phyloP scores from a whole-genome alignment of 2,888 invertebrate genomes.

The Amaurobius ferox region DNA sequence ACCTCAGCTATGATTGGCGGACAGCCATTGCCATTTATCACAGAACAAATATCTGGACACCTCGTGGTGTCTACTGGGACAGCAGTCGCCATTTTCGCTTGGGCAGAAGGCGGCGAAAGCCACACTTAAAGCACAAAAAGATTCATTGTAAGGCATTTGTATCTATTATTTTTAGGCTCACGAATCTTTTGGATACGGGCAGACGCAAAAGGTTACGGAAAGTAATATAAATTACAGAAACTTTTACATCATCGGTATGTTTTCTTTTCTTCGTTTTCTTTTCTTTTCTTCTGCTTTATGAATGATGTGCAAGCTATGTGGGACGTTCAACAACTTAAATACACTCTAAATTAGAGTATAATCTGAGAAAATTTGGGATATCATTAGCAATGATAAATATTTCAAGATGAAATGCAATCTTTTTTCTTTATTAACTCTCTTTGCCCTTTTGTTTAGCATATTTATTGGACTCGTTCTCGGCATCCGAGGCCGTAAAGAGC shows the following conservation, averaged over 20 bases:
- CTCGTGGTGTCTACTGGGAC: slow-evolving; percentile 50
- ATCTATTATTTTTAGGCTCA: not conserved
- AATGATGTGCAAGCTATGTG: too few species aligned
- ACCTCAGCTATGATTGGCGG: slow-evolving; percentile 32
- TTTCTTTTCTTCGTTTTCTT: not conserved
- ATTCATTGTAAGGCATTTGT: not conserved
- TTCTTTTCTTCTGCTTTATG: not conserved
- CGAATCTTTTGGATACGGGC: not conserved
- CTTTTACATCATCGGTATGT: not conserved
- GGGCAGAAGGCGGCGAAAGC: slow-evolving; percentile 6
- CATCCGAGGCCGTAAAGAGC: too few species aligned
- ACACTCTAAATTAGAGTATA: too few species aligned
- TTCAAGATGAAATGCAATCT: too few species aligned
- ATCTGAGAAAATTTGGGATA: too few species aligned
- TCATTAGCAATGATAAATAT: too few species aligned
- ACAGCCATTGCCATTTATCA: slow-evolving; percentile 50
- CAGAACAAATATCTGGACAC: slow-evolving; percentile 55
- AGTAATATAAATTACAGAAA: not conserved
- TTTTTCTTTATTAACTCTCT: too few species aligned
- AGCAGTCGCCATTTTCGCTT: slow-evolving; percentile 28
- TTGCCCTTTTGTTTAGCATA: too few species aligned
- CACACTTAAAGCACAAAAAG: not conserved
- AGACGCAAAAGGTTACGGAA: not conserved
- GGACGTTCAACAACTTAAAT: too few species aligned
- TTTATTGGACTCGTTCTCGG: too few species aligned